These are phyloP conservation scores for Chironomus tepperi DNA, from an alignment of 1,140 invertebrate species.

Conservation along the genomic window DNA sequence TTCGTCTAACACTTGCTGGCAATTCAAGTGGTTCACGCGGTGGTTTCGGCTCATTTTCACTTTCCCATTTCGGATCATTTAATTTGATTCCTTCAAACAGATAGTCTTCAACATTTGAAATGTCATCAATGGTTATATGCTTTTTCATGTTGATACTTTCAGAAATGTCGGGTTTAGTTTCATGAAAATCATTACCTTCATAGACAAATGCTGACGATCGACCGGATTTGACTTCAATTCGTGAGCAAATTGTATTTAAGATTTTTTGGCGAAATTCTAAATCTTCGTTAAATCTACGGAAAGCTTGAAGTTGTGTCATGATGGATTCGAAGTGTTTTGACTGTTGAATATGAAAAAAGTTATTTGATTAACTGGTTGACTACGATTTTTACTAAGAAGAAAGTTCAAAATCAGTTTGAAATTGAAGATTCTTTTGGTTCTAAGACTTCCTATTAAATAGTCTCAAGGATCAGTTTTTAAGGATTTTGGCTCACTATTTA, in stretches of 20 bases:
- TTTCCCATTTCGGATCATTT: slow-evolving; percentile 39
- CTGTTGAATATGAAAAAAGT: too few relatives aligned
- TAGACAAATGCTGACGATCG: not conserved
- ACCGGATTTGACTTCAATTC: not conserved
- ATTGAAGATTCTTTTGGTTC: too few relatives aligned
- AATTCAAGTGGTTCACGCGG: too few relatives aligned
- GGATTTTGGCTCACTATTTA: too few relatives aligned
- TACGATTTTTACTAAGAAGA: too few relatives aligned
- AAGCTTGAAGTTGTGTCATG: too few relatives aligned
- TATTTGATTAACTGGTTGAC: too few relatives aligned
- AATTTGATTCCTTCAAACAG: not conserved
- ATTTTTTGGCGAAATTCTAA: not conserved
- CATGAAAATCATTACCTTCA: not conserved
- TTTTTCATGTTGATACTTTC: not conserved
- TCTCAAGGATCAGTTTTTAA: too few relatives aligned
- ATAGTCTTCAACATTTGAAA: not conserved
- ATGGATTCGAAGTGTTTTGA: too few relatives aligned
- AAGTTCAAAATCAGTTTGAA: too few relatives aligned
- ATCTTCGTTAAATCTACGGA: not conserved
- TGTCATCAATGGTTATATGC: not conserved
- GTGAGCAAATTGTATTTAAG: not conserved
- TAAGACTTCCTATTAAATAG: too few relatives aligned
- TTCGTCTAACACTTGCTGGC: too few relatives aligned
- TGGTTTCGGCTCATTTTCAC: slow-evolving; percentile 30
- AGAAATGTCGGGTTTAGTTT: not conserved